Percentiles rank a stretch among this genome's conserved stretches.
Evolutionary conservation across 2,113 vertebrate genomes (phyloP).

Genomic region (Channa argus): DNA sequence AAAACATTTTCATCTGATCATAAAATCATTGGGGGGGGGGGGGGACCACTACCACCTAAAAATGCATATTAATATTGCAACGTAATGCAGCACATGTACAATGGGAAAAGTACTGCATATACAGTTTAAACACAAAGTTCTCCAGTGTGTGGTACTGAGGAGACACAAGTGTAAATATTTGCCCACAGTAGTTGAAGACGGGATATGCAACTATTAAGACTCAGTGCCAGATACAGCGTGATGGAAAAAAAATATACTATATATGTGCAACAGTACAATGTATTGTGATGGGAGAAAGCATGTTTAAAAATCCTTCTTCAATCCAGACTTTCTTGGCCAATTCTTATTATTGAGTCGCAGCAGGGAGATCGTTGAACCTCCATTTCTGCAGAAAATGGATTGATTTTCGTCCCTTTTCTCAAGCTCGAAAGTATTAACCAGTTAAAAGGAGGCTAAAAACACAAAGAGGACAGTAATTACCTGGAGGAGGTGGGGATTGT

Average conservation of each 20-base stretch:
- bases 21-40: not conserved
- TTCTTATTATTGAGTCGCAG: not conserved
- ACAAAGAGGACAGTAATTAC: too few relatives aligned
- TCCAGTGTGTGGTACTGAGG: not conserved
- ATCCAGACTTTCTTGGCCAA: not conserved
- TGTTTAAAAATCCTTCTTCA: not conserved
- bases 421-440: not conserved
- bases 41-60: conserved; percentile 4
- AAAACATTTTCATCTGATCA: conserved; percentile 30
- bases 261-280: conserved; percentile 26
- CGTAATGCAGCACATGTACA: not conserved
- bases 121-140: too few relatives aligned
- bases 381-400: not conserved
- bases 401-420: not conserved
- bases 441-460: too few relatives aligned
- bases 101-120: not conserved
- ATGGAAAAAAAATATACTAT: conserved; percentile 11
- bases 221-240: not conserved
- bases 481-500: too few relatives aligned
- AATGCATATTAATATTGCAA: conserved; percentile 7
- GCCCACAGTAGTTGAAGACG: not conserved
- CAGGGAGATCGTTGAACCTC: not conserved
- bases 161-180: not conserved
- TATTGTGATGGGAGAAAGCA: too few relatives aligned
- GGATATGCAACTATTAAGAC: not conserved